Evolutionary conservation across 2,113 vertebrate genomes (phyloP).

Genomic region (Oncorhynchus gorbuscha): DNA sequence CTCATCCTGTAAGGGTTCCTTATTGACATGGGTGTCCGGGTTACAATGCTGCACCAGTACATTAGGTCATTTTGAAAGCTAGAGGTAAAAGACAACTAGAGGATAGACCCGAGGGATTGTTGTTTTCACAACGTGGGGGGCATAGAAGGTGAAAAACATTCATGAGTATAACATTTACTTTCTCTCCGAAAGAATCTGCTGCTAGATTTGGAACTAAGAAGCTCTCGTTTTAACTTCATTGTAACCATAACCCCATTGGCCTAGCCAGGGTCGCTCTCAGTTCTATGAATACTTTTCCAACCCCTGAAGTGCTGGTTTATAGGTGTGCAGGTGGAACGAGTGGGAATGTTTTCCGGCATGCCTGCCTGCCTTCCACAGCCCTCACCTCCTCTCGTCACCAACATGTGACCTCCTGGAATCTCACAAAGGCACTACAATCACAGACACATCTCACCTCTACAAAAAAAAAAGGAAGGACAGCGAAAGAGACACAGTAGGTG

Average conservation of each 20-base stretch:
- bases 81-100: background rate
- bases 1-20: slow-evolving; percentile 1
- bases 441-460: slow-evolving; percentile 64
- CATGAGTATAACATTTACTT: too few relatives aligned
- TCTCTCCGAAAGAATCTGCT: too few relatives aligned
- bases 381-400: slow-evolving; percentile 54
- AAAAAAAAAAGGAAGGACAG: slow-evolving; percentile 10
- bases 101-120: background rate
- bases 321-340: slow-evolving; percentile 49
- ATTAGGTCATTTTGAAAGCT: background rate
- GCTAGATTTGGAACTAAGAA: background rate
- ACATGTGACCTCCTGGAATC: slow-evolving; percentile 71
- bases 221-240: background rate
- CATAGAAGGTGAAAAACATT: background rate
- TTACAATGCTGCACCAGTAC: background rate
- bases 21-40: background rate
- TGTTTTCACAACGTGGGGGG: background rate
- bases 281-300: background rate
- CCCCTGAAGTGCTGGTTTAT: background rate
- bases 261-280: background rate
- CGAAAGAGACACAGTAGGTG: slow-evolving; percentile 4
- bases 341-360: slow-evolving; percentile 43
- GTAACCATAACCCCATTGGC: background rate
- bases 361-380: slow-evolving; percentile 30
- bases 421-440: slow-evolving; percentile 70